Base-by-base conservation (phyloP, 1,140 invertebrate genomes). In the Dendrolimus kikuchii region DNA sequence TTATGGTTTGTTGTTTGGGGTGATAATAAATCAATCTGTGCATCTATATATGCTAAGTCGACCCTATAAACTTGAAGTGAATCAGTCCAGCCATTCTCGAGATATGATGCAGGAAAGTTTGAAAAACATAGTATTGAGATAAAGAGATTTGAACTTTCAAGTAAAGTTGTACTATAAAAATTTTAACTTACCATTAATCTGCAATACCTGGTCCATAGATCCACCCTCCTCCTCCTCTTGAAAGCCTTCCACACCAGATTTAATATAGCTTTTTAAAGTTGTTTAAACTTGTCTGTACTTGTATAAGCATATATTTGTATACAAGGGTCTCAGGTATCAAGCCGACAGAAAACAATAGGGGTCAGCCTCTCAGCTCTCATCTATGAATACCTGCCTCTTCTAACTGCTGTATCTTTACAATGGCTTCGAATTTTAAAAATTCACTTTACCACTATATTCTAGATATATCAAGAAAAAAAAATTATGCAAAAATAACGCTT, bases 131-230 rank as follows among this genome's bases (percentile, higher is more conserved):
- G n/a, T n/a, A n/a, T n/a, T n/a, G n/a, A n/a, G n/a, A n/a, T n/a
- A n/a, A n/a, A n/a, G n/a, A n/a, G n/a, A n/a, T n/a, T n/a, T n/a
- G n/a, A n/a, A n/a, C n/a, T n/a, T n/a, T n/a, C n/a, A n/a, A n/a
- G n/a, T n/a, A n/a, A n/a, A n/a, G n/a, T n/a, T n/a, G n/a, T n/a
- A n/a, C n/a, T n/a, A n/a, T n/a, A n/a, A n/a, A n/a, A n/a, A n/a
- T n/a, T n/a, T n/a, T n/a, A n/a, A 42, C 41, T 42, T 42, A 42
- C 41, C 41, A 42, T 42, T 42, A n/a, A 42, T 42, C 41, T 42
- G 41, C n/a, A n/a, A 42, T 42, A 42, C 41, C 41, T 42, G 41
- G 41, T 42, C 41, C 41, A 42, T 42, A 42, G 41, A 42, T 42
- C n/a, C n/a, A n/a, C n/a, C n/a, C n/a, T n/a, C n/a, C n/a, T n/a